A percentile compares a stretch with the other conserved stretches of the same genome.
Conservation (phyloP, 2,888 invertebrate genomes). For the Amphipyra tragopoginis region DNA sequence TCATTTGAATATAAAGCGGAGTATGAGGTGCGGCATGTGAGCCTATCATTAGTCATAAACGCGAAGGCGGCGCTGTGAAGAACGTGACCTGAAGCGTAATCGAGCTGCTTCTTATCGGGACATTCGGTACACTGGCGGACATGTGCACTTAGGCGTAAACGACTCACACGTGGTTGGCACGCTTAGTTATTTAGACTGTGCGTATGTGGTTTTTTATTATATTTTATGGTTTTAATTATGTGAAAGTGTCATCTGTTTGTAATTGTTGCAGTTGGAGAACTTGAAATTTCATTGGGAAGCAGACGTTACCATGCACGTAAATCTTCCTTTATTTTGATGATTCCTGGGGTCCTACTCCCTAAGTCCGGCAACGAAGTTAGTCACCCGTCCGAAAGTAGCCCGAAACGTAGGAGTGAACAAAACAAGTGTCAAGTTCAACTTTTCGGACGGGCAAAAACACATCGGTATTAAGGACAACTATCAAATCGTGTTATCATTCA, state of each 20-base stretch:
- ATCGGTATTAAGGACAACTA: too few species aligned
- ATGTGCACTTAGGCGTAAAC: conserved; percentile 72
- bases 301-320: too few species aligned
- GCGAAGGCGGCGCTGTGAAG: conserved; percentile 67
- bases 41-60: conserved; percentile 89
- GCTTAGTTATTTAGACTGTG: conserved; percentile 26
- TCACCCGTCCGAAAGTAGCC: too few species aligned
- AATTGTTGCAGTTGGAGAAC: not conserved
- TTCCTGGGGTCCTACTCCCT: too few species aligned
- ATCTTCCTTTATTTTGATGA: too few species aligned
- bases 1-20: conserved; percentile 88
- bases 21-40: conserved; percentile 82
- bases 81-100: conserved; percentile 81
- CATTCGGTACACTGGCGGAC: conserved; percentile 62
- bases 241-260: not conserved
- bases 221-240: not conserved
- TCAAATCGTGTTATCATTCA: too few species aligned
- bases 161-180: conserved; percentile 56
- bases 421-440: too few species aligned
- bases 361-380: too few species aligned
- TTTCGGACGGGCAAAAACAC: too few species aligned
- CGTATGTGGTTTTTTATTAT: conserved; percentile 1
- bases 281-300: not conserved
- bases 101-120: conserved; percentile 68
- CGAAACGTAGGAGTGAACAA: too few species aligned